These are phyloP conservation scores for Siderastrea siderea DNA, from an alignment of 92 coral and sea anemone species.

Conservation along the genomic window DNA sequence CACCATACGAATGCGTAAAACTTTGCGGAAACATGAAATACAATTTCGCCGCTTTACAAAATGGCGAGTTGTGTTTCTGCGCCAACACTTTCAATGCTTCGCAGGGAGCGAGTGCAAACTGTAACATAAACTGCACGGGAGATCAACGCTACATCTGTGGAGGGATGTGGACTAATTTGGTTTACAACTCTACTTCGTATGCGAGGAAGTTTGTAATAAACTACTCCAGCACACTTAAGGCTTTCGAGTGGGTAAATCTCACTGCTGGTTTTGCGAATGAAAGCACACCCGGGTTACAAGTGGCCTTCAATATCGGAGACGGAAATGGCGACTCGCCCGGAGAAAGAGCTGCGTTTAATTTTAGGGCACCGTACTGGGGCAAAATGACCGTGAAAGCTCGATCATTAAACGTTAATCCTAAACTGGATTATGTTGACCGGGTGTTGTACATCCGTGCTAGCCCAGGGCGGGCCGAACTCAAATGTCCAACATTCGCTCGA, in stretches of 20 bases:
- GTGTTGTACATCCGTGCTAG: constrained; percentile 52
- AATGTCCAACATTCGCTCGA: constrained; percentile 68
- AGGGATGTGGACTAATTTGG: constrained; percentile 72
- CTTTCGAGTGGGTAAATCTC: constrained; percentile 57
- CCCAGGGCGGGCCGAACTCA: constrained; percentile 53
- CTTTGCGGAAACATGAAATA: constrained; percentile 72
- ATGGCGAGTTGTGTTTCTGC: constrained; percentile 86
- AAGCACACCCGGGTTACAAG: constrained; percentile 36
- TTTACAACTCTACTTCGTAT: constrained; percentile 79
- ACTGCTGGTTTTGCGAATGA: constrained; percentile 61
- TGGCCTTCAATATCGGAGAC: constrained; percentile 61
- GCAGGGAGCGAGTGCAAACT: constrained; percentile 43
- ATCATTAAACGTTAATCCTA: constrained; percentile 19
- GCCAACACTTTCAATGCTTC: constrained; percentile 55
- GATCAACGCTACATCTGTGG: constrained; percentile 73
- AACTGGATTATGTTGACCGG: constrained; percentile 21
- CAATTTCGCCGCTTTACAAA: constrained; percentile 83
- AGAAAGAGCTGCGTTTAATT: constrained; percentile 36
- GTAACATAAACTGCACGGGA: constrained; percentile 80
- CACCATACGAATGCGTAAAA: constrained; percentile 72
- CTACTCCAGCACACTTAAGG: constrained; percentile 28
- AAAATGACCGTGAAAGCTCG: constrained; percentile 40
- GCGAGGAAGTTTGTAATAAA: constrained; percentile 44
- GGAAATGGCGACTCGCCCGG: constrained; percentile 59
- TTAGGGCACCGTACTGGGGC: constrained; percentile 77